phyloP scores from a whole-genome alignment of 1,140 invertebrate genomes.

The Bombyx mori region DNA sequence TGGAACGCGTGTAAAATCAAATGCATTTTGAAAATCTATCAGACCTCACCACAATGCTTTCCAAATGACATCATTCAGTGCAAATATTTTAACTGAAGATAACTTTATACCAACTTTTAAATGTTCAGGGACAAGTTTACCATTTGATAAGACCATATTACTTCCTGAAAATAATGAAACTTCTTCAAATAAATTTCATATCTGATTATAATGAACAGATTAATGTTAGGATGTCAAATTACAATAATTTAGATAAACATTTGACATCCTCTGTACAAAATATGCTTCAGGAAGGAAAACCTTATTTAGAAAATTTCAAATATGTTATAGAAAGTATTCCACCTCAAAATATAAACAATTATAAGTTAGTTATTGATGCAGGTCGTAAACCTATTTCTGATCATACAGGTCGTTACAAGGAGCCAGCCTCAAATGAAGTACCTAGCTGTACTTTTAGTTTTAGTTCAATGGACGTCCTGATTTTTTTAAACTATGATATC shows the following conservation, averaged over 20 bases:
- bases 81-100: conserved; percentile 17
- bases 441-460: conserved; percentile 9
- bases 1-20: conserved; percentile 16
- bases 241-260: conserved; percentile 18
- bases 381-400: conserved; percentile 8
- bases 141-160: conserved; percentile 34
- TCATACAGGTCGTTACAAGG: conserved; percentile 9
- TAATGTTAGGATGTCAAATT: conserved; percentile 4
- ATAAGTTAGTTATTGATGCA: conserved; percentile 9
- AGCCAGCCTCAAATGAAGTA: conserved; percentile 15
- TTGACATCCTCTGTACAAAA: conserved; percentile 26
- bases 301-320: conserved; percentile 4
- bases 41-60: conserved; percentile 30
- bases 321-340: background rate
- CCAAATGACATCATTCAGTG: conserved; percentile 51
- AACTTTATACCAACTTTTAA: conserved; percentile 49
- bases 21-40: conserved; percentile 22
- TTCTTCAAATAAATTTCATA: conserved; percentile 8
- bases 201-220: conserved; percentile 19
- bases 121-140: conserved; percentile 58
- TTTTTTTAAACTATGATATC: conserved; percentile 43
- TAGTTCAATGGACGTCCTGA: no score
- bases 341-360: conserved; percentile 3
- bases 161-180: conserved; percentile 26
- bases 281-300: no score